A percentile compares a stretch with the other conserved stretches of the same genome.
These are phyloP conservation scores for Drosophila azteca DNA, from an alignment of 1,140 invertebrate genomes.

Conservation along the genomic window DNA sequence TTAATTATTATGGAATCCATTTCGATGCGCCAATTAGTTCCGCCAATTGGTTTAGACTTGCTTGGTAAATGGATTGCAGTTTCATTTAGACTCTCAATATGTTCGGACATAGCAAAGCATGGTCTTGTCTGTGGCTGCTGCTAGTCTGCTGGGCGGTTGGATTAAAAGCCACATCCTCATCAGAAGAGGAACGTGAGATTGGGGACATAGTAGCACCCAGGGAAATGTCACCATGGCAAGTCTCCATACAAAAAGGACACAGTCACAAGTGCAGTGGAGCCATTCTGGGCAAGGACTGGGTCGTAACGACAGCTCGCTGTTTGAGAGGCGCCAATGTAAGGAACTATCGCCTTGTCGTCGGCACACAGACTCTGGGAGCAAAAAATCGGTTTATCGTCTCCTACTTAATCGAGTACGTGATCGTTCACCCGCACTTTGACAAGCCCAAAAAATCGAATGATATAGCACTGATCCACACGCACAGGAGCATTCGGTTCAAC, in stretches of 20 bases:
- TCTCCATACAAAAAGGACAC: not conserved
- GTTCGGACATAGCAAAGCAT: too few relatives aligned
- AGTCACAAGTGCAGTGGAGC: conserved; percentile 14
- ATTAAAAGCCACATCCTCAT: too few relatives aligned
- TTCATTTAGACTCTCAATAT: too few relatives aligned
- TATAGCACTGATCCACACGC: conserved; percentile 2
- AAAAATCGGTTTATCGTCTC: not conserved
- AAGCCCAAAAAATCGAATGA: conserved; percentile 2
- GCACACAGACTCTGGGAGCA: not conserved
- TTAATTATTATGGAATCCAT: too few relatives aligned
- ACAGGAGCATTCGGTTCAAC: not conserved
- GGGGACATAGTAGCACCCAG: too few relatives aligned
- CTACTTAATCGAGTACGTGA: conserved; percentile 2
- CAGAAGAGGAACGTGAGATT: too few relatives aligned
- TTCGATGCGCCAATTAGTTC: too few relatives aligned
- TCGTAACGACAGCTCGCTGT: conserved; percentile 12
- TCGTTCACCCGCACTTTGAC: conserved; percentile 7
- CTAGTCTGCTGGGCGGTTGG: too few relatives aligned
- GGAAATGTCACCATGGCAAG: conserved; percentile 3
- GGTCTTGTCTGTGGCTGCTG: too few relatives aligned
- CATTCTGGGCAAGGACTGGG: not conserved
- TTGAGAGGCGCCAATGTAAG: not conserved
- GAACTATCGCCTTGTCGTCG: not conserved
- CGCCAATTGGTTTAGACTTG: not conserved
- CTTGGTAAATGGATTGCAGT: too few relatives aligned